Conservation (phyloP, 2,797 vertebrate species). For the Danio kyathit region DNA sequence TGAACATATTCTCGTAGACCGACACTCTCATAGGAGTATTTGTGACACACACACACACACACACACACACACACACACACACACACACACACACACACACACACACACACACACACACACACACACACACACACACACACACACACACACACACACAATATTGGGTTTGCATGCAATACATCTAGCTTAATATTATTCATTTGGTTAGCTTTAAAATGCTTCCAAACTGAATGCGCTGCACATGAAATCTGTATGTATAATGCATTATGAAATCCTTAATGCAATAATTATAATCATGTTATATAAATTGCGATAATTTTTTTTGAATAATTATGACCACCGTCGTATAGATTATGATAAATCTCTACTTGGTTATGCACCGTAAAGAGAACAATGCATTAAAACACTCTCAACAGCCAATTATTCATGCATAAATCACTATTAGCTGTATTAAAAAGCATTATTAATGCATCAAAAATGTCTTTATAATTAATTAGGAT, state of each 20-base stretch:
- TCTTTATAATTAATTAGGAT: not conserved
- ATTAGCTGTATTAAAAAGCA: not conserved
- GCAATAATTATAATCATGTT: not conserved
- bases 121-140: too few species aligned
- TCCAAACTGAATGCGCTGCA: not conserved
- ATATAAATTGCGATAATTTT: not conserved
- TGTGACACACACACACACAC: too few species aligned
- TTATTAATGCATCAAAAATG: not conserved
- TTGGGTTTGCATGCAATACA: slow-evolving; percentile 6
- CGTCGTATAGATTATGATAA: not conserved
- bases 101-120: too few species aligned
- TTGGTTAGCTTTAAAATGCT: slow-evolving; percentile 15
- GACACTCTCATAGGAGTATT: slow-evolving; percentile 22
- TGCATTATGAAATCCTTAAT: not conserved
- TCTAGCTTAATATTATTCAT: slow-evolving; percentile 3
- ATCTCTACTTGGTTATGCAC: not conserved
- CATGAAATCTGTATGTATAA: not conserved
- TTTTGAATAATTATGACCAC: not conserved
- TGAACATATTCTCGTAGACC: slow-evolving; percentile 44
- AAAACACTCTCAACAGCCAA: not conserved
- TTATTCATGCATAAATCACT: not conserved
- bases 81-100: slow-evolving; percentile 4
- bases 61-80: not conserved
- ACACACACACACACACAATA: slow-evolving; percentile 21
- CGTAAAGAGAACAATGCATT: not conserved